Evolutionary conservation across 2,113 vertebrate genomes (phyloP).

Genomic region (Brachypodius melanocephalos): DNA sequence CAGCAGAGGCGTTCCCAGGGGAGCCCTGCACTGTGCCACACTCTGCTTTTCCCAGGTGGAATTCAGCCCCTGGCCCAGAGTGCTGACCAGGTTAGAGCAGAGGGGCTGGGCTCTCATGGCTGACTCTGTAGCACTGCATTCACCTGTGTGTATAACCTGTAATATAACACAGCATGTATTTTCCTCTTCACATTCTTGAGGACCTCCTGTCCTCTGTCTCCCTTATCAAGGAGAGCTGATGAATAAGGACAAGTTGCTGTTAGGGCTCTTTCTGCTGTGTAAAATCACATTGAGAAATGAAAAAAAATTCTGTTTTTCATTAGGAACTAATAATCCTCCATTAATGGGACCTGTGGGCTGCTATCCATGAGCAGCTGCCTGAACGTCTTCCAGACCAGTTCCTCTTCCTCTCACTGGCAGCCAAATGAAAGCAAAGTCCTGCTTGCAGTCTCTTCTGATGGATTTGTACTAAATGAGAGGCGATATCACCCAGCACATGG

Average conservation of each 20-base stretch:
- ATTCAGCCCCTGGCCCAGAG: not conserved
- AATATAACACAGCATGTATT: not conserved
- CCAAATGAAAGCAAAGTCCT: not conserved
- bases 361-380: not conserved
- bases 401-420: not conserved
- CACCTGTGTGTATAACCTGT: no score
- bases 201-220: rapidly evolving
- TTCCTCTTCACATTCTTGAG: not conserved
- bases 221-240: not conserved
- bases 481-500: not conserved
- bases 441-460: rapidly evolving
- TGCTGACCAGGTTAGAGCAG: not conserved
- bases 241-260: not conserved
- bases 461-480: not conserved
- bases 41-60: not conserved
- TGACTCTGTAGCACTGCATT: not conserved
- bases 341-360: not conserved
- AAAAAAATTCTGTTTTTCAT: not conserved
- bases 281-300: not conserved
- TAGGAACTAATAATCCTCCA: not conserved
- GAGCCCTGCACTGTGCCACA: rapidly evolving
- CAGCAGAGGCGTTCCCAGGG: rapidly evolving
- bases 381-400: not conserved
- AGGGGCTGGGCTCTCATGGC: not conserved
- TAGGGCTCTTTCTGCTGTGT: not conserved